Evolutionary conservation across 1,140 invertebrate genomes (phyloP), one percentile per base, ranked within the genome.

Genomic region (Brachionus rubens): DNA sequence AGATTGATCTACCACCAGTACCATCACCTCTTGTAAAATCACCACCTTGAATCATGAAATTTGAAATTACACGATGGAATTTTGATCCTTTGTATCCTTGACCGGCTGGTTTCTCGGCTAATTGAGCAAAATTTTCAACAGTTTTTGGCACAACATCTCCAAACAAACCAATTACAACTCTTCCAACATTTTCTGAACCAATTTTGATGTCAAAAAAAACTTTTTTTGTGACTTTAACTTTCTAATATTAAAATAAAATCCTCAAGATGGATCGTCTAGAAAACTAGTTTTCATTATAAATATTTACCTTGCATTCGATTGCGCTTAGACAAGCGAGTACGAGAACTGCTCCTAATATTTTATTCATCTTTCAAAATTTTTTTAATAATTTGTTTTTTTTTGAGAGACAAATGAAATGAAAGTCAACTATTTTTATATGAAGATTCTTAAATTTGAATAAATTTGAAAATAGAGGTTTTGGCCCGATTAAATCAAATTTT

Each of bases 61-160:
- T 77, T 19, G 80, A 78, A 56, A 84, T 84, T 28, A 84, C 80
- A 70, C 83, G 79, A 75, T 84, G 83, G 59, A 84, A 83, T 76
- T 79, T 80, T 75, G 79, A 81, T 5, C 81, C 82, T 77, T 79
- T 79, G 76, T 82, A 82, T 26, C 79, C 40, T 79, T 79, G 48
- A 21, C 75, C 75, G 19, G 16, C 48, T 14, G 75, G 41, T 36
- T 43, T 43, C 24, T 46, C 56, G n/a, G 54, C 52, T 36, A 76
- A 50, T 67, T 59, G 41, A 40, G 56, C 52, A 76, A 99, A 98
- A 85, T 99, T 99, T 87, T 99, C 96, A 79, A 92, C 94, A 6
- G 96, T 98, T 86, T 92, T 94, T 12, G 97, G 96, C 7, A 95
- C 94, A 41, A 94, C 89, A 87, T 99, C 94, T 2, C 94, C 91